Base-by-base conservation (phyloP, 1,140 invertebrate species). In the Akabosia matsudoensis region DNA sequence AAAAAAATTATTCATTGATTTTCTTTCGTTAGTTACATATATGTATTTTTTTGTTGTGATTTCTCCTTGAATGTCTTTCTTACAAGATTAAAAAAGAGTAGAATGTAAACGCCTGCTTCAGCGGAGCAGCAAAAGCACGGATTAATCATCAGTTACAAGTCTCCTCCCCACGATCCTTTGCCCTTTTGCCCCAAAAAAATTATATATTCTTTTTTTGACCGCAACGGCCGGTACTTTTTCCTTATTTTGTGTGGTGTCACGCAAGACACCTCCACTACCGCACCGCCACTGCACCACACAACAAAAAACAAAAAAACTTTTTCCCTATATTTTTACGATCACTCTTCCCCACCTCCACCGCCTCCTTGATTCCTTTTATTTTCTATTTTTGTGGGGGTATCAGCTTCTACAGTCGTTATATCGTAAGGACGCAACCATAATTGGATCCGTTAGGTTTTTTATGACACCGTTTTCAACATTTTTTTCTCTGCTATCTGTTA, bases 71-170 rank as follows among this genome's bases (percentile, higher is more conserved):
- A n/a, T n/a, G n/a, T 22, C 13, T 7, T 51, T 64, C 33, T 24
- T 75, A 78, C 77, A 74, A 78, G 74, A 74, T 78, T 78, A 75
- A 78, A 78, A 78, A 78, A 78, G 70, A 78, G 74, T 30, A 78
- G 64, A 51, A 78, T 74, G 56, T 76, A 78, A 75, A 78, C 67
- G 24, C 77, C 77, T 75, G 77, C 77, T 78, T 78, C 77, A 51
- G 77, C 77, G 37, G 77, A 78, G 74, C 77, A 78, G 74, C 77
- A 78, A 71, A 70, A 78, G 52, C 77, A 78, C 70, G 77, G 77
- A 76, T 78, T 78, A 71, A 75, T 64, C 74, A 64, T 64, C 64
- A 71, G 61, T 71, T 70, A 72, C 51, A 76, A 72, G n/a, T 67
- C 26, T 72, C 22, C 33, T 45, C 33, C n/a, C 45, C 70, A 45